phyloP scores from a whole-genome alignment of 2,113 vertebrate genomes.

The Pycnonotus jocosus region DNA sequence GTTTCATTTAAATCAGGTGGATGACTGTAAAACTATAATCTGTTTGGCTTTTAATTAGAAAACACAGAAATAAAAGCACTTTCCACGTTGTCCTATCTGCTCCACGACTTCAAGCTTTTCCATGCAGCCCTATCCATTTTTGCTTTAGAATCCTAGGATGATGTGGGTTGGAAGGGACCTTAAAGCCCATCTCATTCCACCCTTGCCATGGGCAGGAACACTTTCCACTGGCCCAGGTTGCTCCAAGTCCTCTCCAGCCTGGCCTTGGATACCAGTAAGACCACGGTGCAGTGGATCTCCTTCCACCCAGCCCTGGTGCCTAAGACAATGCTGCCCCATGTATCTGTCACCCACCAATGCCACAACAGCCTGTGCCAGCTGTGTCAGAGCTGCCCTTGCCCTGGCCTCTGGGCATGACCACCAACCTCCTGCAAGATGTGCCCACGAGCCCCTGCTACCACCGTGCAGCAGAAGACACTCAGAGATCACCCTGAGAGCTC shows the following conservation, averaged over 20 bases:
- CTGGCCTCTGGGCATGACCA: not conserved
- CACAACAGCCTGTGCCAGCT: not conserved
- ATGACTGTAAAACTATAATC: not conserved
- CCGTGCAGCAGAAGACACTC: rapidly evolving
- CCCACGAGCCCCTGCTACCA: not conserved
- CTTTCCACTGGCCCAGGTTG: not conserved
- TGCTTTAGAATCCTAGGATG: not conserved
- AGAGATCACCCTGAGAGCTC: not conserved
- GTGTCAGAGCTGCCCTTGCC: not conserved
- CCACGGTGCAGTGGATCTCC: not conserved
- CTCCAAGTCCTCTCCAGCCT: rapidly evolving
- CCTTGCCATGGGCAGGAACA: not conserved
- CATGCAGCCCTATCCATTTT: not conserved
- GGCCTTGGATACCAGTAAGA: not conserved
- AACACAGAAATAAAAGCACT: not conserved
- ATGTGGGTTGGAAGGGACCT: not conserved
- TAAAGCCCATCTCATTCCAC: not conserved
- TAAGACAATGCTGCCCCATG: rapidly evolving
- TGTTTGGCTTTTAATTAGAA: not conserved
- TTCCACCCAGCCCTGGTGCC: not conserved
- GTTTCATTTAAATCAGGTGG: not conserved
- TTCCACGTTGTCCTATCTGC: not conserved
- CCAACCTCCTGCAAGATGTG: not conserved
- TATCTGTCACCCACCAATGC: not conserved
- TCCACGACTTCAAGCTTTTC: not conserved